Evolutionary conservation across 2,888 invertebrate species (phyloP).

Genomic region (Frankliniella fusca): DNA sequence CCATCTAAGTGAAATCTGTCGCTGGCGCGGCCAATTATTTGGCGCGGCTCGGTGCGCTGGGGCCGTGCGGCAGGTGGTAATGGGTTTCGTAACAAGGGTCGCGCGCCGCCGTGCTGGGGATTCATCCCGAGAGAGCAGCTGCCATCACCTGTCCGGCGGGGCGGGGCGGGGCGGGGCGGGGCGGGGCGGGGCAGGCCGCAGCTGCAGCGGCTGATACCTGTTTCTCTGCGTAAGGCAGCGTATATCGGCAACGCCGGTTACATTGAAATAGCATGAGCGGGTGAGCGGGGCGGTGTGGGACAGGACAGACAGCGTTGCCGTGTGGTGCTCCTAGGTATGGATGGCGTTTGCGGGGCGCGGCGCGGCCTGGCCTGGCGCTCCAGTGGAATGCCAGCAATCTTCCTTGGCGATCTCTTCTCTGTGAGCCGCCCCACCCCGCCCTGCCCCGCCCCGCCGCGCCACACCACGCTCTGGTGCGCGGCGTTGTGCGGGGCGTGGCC

Average conservation of each 20-base stretch:
- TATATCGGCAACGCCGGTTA: not conserved
- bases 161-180: not conserved
- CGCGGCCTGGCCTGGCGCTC: not conserved
- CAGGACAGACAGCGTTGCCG: not conserved
- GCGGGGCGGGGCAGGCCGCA: not conserved
- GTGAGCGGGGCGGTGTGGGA: not conserved
- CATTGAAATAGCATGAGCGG: not conserved
- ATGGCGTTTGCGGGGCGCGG: too few relatives aligned
- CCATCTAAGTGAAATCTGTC: too few relatives aligned
- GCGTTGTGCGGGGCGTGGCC: not conserved
- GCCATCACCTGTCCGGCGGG: not conserved
- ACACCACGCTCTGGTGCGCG: not conserved
- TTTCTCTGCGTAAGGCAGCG: not conserved
- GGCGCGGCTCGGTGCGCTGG: too few relatives aligned
- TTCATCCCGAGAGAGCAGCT: not conserved
- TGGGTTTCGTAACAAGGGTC: not conserved
- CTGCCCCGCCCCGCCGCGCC: not conserved
- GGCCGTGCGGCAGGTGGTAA: not conserved
- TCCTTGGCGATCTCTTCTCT: not conserved
- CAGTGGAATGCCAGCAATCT: not conserved
- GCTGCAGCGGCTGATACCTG: not conserved
- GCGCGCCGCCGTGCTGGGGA: not conserved
- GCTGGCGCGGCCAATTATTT: too few relatives aligned
- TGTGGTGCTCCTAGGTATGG: too few relatives aligned
- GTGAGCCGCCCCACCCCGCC: not conserved